Evolutionary conservation across 2,888 invertebrate species (phyloP), one percentile per base, ranked within the genome.

Genomic region (Papilio gigon): DNA sequence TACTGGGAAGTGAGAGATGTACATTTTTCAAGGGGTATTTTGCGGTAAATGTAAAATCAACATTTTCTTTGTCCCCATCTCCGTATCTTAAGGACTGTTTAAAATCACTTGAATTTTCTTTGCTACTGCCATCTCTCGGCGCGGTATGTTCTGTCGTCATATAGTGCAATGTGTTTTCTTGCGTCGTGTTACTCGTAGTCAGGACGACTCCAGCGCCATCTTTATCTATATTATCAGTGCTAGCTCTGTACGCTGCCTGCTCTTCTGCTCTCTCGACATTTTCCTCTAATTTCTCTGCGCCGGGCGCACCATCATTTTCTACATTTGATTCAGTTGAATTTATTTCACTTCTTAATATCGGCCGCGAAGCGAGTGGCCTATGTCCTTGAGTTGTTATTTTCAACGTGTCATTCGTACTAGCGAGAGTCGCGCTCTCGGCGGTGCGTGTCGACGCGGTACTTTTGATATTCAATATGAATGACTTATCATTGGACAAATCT

Each of bases 51-150:
- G 22, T 22, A 58, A 50, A n/a, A 25, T 68, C 65, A 61, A 67
- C 65, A 42, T 72, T 42, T 53, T 37, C 50, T 12, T 9, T 50
- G 1, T 53, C 37, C 27, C 22, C 44, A 12, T n/a, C 60, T 30
- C 37, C 58, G 67, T 27, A 58, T 53, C n/a, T 61, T 70, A 62
- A 44, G 12, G 47, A 33, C 20, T 27, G 47, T 33, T 62, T 44
- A 37, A 47, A 30, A 35, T 25, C 22, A 58, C 62, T 40, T 9
- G 9, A 22, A 53, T 27, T 50, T 30, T 70, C 35, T 30, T 63
- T 37, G 20, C 11, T 33, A 40, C 17, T 40, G 22, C 4, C 30
- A 12, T 14, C 6, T 37, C 8, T 50, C 35, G 17, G 25, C 9
- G 14, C n/a, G 12, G 40, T 25, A 35, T 64, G 12, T 33, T 30